phyloP scores from a whole-genome alignment of 2,113 vertebrate genomes.

The Phrynosoma platyrhinos region DNA sequence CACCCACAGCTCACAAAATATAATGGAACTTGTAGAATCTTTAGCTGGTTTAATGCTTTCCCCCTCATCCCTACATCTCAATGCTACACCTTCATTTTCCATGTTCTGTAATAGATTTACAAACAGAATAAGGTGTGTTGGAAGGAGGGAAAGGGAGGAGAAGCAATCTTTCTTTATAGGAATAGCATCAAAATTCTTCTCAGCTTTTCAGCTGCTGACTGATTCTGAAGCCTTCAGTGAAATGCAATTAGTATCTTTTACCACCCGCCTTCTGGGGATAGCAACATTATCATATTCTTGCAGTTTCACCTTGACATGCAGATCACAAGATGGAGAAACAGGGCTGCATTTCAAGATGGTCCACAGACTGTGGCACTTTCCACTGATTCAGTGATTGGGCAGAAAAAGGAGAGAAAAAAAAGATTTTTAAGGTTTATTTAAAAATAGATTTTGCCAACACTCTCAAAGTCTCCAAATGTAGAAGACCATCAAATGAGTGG shows the following conservation, averaged over 20 bases:
- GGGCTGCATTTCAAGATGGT: constrained; percentile 65
- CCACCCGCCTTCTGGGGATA: constrained; percentile 74
- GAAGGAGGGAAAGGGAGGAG: constrained; percentile 2
- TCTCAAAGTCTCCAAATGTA: neutral
- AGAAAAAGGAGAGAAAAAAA: constrained; percentile 24
- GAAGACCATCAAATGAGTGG: neutral
- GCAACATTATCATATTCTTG: constrained; percentile 73
- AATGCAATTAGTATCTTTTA: constrained; percentile 77
- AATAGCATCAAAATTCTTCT: constrained; percentile 73
- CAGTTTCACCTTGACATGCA: constrained; percentile 74
- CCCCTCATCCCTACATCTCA: neutral
- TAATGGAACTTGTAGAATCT: constrained; percentile 77
- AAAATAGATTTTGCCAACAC: neutral
- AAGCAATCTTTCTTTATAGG: constrained; percentile 56
- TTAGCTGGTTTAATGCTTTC: constrained; percentile 70
- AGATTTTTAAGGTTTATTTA: constrained; percentile 38
- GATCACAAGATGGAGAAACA: constrained; percentile 70
- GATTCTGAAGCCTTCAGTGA: constrained; percentile 77
- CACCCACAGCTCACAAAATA: constrained; percentile 78
- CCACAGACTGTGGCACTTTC: constrained; percentile 62
- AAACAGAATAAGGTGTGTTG: constrained; percentile 50
- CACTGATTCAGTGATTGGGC: constrained; percentile 43
- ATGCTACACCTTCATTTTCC: constrained; percentile 61
- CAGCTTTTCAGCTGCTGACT: constrained; percentile 72
- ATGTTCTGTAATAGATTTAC: constrained; percentile 70